Evolutionary conservation across 1,140 invertebrate species (phyloP), one percentile per base, ranked within the genome.

Genomic region (Pseudomyrmex gracilis): DNA sequence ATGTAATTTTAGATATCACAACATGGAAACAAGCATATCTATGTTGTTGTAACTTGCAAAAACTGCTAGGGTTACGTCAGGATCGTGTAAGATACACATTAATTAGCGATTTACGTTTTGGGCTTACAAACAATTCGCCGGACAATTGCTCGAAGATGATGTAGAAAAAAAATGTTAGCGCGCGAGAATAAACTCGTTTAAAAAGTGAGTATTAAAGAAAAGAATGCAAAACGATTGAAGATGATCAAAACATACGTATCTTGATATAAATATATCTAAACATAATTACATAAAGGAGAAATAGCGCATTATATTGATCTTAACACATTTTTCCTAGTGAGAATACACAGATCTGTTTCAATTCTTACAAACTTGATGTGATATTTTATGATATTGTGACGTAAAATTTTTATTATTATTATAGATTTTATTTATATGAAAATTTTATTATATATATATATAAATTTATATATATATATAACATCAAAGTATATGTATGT

Each of bases 1-100:
- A 58, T 55, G 58, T 66, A 77, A 63, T 73, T 34, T 84, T 77
- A 67, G 13, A 60, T 68, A 45, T 83, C 43, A 64, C 71, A 13
- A 57, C n/a, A 9, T 9, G 49, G 20, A 71, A 63, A 70, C 8
- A 89, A 86, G 78, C 87, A 88, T 88, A 86, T 88, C 87, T 34
- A 67, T 70, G 78, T 51, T 70, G 78, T 51, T 49, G 78, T 67
- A 58, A 68, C 10, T 66, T 70, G 58, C 83, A 55, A 67, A 20
- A 20, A 10, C 74, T 45, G 12, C 57, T 17, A 45, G 60, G 63
- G 61, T 43, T 73, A 12, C 5, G 49, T 78, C 17, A 45, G 64
- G n/a, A 63, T 74, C 49, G 15, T 66, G n/a, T 68, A 51, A 73
- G 70, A 45, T 74, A 80, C 57, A 80, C 58, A 12, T 64, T 55